Percentiles rank a stretch among this genome's conserved stretches.
Conservation (phyloP, 2,888 invertebrate species). For the Catonia carolina region DNA sequence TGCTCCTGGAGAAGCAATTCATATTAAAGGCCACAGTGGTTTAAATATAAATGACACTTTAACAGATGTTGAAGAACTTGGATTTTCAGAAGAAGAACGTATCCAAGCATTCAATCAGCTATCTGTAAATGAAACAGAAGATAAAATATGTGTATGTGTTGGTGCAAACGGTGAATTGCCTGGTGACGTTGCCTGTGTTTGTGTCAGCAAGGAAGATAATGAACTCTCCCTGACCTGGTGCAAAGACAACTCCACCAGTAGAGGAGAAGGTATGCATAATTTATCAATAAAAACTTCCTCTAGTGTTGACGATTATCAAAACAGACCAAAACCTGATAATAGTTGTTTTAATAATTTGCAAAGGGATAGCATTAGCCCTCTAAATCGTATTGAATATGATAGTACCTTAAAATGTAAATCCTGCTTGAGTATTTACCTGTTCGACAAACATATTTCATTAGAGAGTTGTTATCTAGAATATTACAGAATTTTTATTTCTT, state of each 20-base stretch:
- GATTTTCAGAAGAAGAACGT: conserved; percentile 36
- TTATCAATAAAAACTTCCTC: conserved; percentile 3
- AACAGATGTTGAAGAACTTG: conserved; percentile 52
- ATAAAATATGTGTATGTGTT: conserved; percentile 33
- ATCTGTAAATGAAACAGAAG: conserved; percentile 30
- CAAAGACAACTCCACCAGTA: conserved; percentile 9
- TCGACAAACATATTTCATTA: too few species aligned
- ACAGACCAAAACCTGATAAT: not conserved
- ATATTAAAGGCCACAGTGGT: conserved; percentile 45
- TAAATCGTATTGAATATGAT: too few species aligned
- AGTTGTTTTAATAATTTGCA: conserved; percentile 1
- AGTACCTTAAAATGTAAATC: too few species aligned
- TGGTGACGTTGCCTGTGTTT: conserved; percentile 28
- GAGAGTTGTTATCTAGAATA: too few species aligned
- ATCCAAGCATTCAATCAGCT: conserved; percentile 22
- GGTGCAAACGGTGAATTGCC: not conserved
- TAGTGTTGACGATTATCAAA: not conserved
- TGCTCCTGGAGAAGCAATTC: conserved; percentile 44
- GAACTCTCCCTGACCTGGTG: conserved; percentile 31
- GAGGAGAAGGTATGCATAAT: conserved; percentile 9
- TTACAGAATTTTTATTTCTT: too few species aligned
- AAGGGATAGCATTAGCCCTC: too few species aligned
- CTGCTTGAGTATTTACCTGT: too few species aligned
- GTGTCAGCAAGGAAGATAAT: conserved; percentile 29
- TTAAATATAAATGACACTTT: conserved; percentile 42